Percentiles rank a stretch among this genome's conserved stretches.
Conservation (phyloP, 1,140 invertebrate genomes). For the Monochamus saltuarius region DNA sequence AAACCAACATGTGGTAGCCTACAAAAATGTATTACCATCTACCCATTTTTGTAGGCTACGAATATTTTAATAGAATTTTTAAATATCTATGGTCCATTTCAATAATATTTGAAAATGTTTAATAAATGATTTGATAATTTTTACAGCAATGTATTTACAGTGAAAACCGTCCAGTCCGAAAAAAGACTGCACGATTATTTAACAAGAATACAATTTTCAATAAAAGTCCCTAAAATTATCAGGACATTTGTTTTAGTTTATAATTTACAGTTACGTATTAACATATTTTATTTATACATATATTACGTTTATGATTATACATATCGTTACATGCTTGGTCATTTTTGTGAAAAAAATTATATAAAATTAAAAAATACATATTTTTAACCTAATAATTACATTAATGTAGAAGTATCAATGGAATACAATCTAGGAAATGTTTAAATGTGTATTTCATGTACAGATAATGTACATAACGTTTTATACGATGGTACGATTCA, state of each 20-base stretch:
- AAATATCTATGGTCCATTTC: slow-evolving; percentile 32
- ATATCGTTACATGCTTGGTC: slow-evolving; percentile 31
- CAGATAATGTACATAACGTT: slow-evolving; percentile 25
- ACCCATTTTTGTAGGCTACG: slow-evolving; percentile 24
- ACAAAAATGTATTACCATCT: slow-evolving; percentile 24
- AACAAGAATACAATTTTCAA: slow-evolving; percentile 30
- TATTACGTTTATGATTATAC: slow-evolving; percentile 26
- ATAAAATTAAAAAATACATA: slow-evolving; percentile 32
- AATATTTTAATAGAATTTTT: slow-evolving; percentile 13
- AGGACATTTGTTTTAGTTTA: slow-evolving; percentile 8
- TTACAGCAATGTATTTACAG: slow-evolving; percentile 36
- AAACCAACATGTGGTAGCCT: slow-evolving; percentile 31
- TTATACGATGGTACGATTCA: slow-evolving; percentile 33
- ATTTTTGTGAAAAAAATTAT: slow-evolving; percentile 33
- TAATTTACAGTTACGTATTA: slow-evolving; percentile 34
- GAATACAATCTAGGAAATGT: slow-evolving; percentile 26
- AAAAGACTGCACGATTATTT: slow-evolving; percentile 23
- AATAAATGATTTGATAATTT: neutral
- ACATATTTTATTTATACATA: slow-evolving; percentile 31
- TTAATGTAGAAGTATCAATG: slow-evolving; percentile 22
- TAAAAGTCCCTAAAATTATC: slow-evolving; percentile 3
- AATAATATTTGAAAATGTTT: slow-evolving; percentile 23
- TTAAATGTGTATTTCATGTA: slow-evolving; percentile 27
- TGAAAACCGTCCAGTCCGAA: slow-evolving; percentile 26
- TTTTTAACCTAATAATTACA: slow-evolving; percentile 14